A percentile compares a stretch with the other conserved stretches of the same genome.
These are phyloP conservation scores for Halesus radiatus DNA, from an alignment of 1,140 invertebrate genomes.

Conservation along the genomic window DNA sequence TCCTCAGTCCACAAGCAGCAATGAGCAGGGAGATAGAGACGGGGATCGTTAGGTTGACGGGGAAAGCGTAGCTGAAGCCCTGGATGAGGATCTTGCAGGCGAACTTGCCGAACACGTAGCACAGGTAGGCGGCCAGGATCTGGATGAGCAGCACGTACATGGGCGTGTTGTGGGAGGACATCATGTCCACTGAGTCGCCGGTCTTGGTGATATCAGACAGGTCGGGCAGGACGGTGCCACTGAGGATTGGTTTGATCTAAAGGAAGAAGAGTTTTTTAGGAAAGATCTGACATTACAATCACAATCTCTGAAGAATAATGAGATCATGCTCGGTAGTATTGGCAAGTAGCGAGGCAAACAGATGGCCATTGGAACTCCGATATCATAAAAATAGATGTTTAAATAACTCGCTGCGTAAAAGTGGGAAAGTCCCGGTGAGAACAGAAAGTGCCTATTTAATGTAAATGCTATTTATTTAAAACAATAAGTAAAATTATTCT, in stretches of 20 bases:
- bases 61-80: slow-evolving; percentile 96
- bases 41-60: slow-evolving; percentile 92
- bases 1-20: slow-evolving; percentile 88
- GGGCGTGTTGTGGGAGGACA: slow-evolving; percentile 79
- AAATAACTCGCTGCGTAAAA: too few species aligned
- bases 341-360: too few species aligned
- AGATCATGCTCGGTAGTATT: too few species aligned
- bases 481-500: too few species aligned
- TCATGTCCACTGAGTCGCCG: slow-evolving; percentile 79
- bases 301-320: too few species aligned
- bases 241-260: slow-evolving; percentile 71
- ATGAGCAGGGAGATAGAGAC: slow-evolving; percentile 90
- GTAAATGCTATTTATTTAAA: too few species aligned
- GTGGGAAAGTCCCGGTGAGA: too few species aligned
- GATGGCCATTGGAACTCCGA: too few species aligned
- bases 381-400: too few species aligned
- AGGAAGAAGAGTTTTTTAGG: too few species aligned
- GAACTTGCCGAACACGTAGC: slow-evolving; percentile 95
- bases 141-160: slow-evolving; percentile 87
- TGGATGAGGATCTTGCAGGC: slow-evolving; percentile 97
- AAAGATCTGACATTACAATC: too few species aligned
- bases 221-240: slow-evolving; percentile 77
- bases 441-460: too few species aligned
- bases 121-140: slow-evolving; percentile 86
- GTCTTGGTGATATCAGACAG: slow-evolving; percentile 79